phyloP scores from a whole-genome alignment of 2,113 vertebrate genomes.

The Oceanites oceanicus region DNA sequence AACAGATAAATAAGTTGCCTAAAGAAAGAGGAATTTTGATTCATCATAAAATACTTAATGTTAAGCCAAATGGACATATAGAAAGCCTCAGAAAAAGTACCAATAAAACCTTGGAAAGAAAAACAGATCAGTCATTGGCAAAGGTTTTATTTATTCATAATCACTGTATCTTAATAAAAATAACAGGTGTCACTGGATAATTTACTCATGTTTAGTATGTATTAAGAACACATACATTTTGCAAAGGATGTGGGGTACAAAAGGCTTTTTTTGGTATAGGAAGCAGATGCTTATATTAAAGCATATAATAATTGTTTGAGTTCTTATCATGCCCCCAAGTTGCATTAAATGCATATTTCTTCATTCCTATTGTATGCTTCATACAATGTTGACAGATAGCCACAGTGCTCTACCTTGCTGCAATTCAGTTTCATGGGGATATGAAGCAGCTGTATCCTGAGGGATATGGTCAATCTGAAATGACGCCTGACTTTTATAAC shows the following conservation, averaged over 20 bases:
- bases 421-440: neutral
- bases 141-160: conserved; percentile 8
- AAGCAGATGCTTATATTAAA: neutral
- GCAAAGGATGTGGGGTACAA: neutral
- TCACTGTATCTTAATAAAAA: neutral
- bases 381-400: neutral
- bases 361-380: neutral
- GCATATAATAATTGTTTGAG: neutral
- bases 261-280: neutral
- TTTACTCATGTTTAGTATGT: neutral
- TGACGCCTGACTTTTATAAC: neutral
- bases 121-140: neutral
- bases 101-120: neutral
- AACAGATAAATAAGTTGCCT: neutral
- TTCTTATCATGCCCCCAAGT: neutral
- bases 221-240: neutral
- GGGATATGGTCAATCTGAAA: neutral
- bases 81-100: neutral
- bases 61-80: neutral
- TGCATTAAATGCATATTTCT: neutral
- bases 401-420: neutral
- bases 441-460: neutral
- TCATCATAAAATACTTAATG: neutral
- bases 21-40: neutral
- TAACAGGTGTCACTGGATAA: conserved; percentile 15